Evolutionary conservation across 2,113 vertebrate genomes (phyloP).

Genomic region (Hiodon tergisus): DNA sequence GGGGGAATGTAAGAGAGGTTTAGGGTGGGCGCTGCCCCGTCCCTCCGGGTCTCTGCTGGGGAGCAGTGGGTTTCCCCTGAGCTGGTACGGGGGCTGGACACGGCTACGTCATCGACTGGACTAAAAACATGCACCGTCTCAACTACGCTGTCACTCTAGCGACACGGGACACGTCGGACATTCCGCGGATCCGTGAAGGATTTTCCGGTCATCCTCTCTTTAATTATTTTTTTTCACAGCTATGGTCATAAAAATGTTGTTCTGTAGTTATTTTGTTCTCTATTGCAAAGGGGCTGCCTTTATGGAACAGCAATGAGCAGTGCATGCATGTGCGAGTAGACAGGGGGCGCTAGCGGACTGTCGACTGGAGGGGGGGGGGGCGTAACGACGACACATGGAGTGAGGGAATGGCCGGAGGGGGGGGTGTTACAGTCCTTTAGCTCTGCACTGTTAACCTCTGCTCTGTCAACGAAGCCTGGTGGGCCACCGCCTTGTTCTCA

Average conservation of each 20-base stretch:
- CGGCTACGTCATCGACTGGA: constrained; percentile 74
- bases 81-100: constrained; percentile 50
- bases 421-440: constrained; percentile 69
- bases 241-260: constrained; percentile 73
- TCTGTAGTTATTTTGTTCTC: constrained; percentile 41
- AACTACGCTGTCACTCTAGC: constrained; percentile 73
- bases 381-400: constrained; percentile 25
- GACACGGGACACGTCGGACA: constrained; percentile 72
- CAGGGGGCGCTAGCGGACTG: constrained; percentile 52
- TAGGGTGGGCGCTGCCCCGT: neutral
- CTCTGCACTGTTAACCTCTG: constrained; percentile 91
- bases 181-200: constrained; percentile 48
- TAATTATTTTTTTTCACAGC: constrained; percentile 62
- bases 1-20: neutral
- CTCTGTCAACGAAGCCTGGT: constrained; percentile 96
- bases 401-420: constrained; percentile 38
- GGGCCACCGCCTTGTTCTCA: constrained; percentile 96
- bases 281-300: constrained; percentile 64
- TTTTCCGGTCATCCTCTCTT: constrained; percentile 19
- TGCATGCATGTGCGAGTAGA: constrained; percentile 75
- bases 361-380: constrained; percentile 58
- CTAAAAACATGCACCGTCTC: constrained; percentile 86
- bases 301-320: constrained; percentile 44
- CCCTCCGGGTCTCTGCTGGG: too few relatives aligned
- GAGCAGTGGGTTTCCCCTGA: too few relatives aligned